A percentile compares a stretch with the other conserved stretches of the same genome.
phyloP scores from a whole-genome alignment of 23 tunicate species.

The Styela plicata region DNA sequence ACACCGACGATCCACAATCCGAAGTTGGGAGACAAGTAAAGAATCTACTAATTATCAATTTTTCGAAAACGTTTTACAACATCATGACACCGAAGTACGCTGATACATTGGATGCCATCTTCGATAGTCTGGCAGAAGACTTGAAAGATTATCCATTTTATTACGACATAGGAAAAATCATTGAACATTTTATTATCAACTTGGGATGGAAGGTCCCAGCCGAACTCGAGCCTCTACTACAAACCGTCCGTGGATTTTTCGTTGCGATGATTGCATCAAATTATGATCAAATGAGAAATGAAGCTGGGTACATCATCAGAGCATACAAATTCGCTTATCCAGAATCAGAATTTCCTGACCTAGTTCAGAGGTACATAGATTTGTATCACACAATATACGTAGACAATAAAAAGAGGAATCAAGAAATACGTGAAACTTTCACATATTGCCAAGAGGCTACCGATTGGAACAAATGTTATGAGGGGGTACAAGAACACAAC shows the following conservation, averaged over 20 bases:
- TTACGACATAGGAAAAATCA: background rate
- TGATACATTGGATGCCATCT: background rate
- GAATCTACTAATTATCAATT: background rate
- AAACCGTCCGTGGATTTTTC: background rate
- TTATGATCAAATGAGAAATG: background rate
- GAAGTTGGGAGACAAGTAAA: background rate
- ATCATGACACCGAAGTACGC: constrained; percentile 10
- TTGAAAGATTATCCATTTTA: background rate
- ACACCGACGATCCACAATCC: background rate
- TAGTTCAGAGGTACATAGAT: background rate
- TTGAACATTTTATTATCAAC: background rate
- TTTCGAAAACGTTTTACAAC: constrained; percentile 21
- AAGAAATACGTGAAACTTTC: background rate
- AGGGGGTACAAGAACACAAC: background rate
- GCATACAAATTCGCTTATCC: background rate
- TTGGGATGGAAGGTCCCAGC: constrained; percentile 1
- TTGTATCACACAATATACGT: background rate
- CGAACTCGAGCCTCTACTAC: background rate
- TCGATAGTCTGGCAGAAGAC: background rate
- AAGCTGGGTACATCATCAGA: background rate
- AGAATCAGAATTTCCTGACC: constrained; percentile 8
- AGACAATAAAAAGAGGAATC: background rate
- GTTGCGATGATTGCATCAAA: too few relatives aligned
- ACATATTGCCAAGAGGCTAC: background rate
- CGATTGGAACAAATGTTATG: background rate